Evolutionary conservation across 2,888 invertebrate genomes (phyloP), one percentile per base, ranked within the genome.

Genomic region (Amitus sp.): DNA sequence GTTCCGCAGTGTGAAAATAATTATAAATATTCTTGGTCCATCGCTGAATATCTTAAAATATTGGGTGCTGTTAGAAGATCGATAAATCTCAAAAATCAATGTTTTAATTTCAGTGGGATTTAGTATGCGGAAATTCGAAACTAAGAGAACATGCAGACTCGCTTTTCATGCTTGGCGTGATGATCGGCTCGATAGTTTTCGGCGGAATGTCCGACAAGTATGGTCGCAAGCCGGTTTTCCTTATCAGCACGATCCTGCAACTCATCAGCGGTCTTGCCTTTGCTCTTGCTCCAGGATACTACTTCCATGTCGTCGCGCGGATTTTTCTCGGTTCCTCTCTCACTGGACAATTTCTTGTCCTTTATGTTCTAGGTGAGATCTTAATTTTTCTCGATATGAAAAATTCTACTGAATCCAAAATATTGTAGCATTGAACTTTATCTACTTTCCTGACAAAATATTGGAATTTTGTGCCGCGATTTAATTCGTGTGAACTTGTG

Each of bases 361-460:
- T 91, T 40, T 92, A 92, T 79, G 92, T 92, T 45, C 89, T 92
- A 68, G 90, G 91, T 86, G 84, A 84, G n/a, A n/a, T n/a, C n/a
- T n/a, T n/a, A n/a, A n/a, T n/a, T n/a, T n/a, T n/a, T n/a, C n/a
- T n/a, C n/a, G n/a, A n/a, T n/a, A n/a, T n/a, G n/a, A n/a, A n/a
- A n/a, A n/a, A n/a, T n/a, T n/a, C n/a, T n/a, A n/a, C n/a, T n/a
- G n/a, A n/a, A n/a, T n/a, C n/a, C n/a, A n/a, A n/a, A n/a, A n/a
- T n/a, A n/a, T n/a, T n/a, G n/a, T n/a, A n/a, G n/a, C n/a, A n/a
- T n/a, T n/a, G n/a, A n/a, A n/a, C n/a, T n/a, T n/a, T n/a, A n/a
- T n/a, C n/a, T n/a, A n/a, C n/a, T n/a, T n/a, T n/a, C n/a, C n/a
- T n/a, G n/a, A n/a, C n/a, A n/a, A n/a, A n/a, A n/a, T n/a, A n/a